phyloP scores from a whole-genome alignment of 2,797 vertebrate species.

The Orientallactaga sibirica region DNA sequence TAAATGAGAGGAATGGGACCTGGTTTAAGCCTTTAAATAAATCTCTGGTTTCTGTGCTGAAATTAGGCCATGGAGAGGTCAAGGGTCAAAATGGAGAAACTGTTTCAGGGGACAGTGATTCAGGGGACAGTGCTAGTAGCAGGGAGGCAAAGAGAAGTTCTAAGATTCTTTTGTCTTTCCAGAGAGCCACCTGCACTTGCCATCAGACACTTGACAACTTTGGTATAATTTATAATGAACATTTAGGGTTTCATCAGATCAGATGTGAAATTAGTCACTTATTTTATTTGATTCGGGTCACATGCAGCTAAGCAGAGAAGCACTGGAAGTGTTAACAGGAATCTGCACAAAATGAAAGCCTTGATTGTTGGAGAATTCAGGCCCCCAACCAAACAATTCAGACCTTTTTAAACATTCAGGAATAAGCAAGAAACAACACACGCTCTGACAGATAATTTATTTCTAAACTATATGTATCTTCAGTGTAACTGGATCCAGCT shows the following conservation, averaged over 20 bases:
- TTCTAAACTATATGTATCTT: constrained; percentile 81
- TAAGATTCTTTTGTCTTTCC: not conserved
- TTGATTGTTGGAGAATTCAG: constrained; percentile 64
- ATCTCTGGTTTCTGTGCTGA: not conserved
- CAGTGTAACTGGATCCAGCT: constrained; percentile 81
- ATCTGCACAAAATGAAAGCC: constrained; percentile 26
- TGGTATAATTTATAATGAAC: not conserved
- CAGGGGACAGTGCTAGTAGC: too few relatives aligned
- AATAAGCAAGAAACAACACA: constrained; percentile 81
- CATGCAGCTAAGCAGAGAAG: constrained; percentile 30
- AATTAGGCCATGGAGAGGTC: not conserved
- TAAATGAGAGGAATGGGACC: not conserved
- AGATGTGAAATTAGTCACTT: constrained; percentile 9
- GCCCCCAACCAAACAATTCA: constrained; percentile 75
- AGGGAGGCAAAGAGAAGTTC: not conserved
- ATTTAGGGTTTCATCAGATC: not conserved
- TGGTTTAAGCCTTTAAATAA: constrained; percentile 18
- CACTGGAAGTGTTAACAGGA: constrained; percentile 38
- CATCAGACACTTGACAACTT: not conserved
- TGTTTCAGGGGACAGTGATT: not conserved
- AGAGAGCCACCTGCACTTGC: not conserved
- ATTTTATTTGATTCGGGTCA: constrained; percentile 17
- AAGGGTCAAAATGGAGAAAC: not conserved
- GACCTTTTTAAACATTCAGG: constrained; percentile 73
- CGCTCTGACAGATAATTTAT: constrained; percentile 79